phyloP scores from a whole-genome alignment of 2,797 vertebrate genomes.

The Sebastes hopkinsi region DNA sequence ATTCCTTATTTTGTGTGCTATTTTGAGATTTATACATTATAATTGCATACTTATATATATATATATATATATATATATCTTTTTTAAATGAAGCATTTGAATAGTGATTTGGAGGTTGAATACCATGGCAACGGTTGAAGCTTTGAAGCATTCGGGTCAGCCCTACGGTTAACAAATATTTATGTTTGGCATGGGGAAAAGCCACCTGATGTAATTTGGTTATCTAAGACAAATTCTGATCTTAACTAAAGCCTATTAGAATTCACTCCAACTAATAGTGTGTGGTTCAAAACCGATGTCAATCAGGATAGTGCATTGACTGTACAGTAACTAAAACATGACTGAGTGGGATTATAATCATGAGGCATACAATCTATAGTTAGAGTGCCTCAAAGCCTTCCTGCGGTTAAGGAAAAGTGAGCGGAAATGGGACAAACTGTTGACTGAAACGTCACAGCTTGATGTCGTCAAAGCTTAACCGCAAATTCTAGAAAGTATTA shows the following conservation, averaged over 20 bases:
- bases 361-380: slow-evolving; percentile 9
- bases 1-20: too few species aligned
- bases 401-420: background rate
- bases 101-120: too few species aligned
- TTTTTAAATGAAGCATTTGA: too few species aligned
- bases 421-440: slow-evolving; percentile 13
- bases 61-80: too few species aligned
- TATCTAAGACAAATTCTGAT: background rate
- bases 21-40: too few species aligned
- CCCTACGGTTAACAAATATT: background rate
- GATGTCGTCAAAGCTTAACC: slow-evolving; percentile 21
- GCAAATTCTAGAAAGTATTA: slow-evolving; percentile 6
- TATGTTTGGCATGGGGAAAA: background rate
- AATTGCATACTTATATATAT: too few species aligned
- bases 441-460: slow-evolving; percentile 15
- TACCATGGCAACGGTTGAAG: too few species aligned
- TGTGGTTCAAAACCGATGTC: background rate
- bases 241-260: background rate
- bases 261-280: background rate
- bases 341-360: slow-evolving; percentile 10
- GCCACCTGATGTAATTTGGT: background rate
- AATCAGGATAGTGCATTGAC: background rate
- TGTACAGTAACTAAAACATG: background rate
- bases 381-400: background rate
- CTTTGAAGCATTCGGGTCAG: too few species aligned